A percentile compares a stretch with the other conserved stretches of the same genome.
Evolutionary conservation across 53 echinoderm and acorn worm species (phyloP).

Genomic region (Actinopyga echinites): DNA sequence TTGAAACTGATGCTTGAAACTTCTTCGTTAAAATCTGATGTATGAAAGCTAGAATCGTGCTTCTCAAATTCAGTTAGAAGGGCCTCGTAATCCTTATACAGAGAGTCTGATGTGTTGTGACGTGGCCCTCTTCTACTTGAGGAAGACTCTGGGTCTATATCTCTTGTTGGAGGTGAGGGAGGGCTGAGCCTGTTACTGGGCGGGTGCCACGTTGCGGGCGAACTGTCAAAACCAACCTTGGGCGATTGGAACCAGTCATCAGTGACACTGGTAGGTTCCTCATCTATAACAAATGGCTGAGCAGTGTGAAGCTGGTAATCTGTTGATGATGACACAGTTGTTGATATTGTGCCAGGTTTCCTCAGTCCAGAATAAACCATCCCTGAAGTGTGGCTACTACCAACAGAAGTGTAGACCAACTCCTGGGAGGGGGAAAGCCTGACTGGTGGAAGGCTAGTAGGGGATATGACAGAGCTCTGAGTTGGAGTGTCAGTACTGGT

Average conservation of each 20-base stretch:
- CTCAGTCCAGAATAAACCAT: background rate
- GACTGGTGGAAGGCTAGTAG: constrained; percentile 76
- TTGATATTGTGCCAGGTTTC: background rate
- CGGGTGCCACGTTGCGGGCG: constrained; percentile 8
- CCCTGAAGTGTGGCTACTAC: background rate
- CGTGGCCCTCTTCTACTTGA: background rate
- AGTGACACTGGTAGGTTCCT: background rate
- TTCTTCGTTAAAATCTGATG: background rate
- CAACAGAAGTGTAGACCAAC: constrained; percentile 25
- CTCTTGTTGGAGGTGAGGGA: constrained; percentile 65
- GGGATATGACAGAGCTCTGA: constrained; percentile 65
- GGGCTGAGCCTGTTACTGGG: constrained; percentile 1
- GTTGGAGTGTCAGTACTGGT: constrained; percentile 58
- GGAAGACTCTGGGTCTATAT: constrained; percentile 33
- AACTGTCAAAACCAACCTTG: background rate
- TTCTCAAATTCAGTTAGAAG: background rate
- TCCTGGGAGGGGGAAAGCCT: constrained; percentile 65
- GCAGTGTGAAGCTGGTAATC: constrained; percentile 18
- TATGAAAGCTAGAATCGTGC: background rate
- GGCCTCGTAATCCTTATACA: constrained; percentile 18
- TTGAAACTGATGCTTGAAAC: no score
- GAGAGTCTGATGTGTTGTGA: constrained; percentile 22
- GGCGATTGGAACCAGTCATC: constrained; percentile 3
- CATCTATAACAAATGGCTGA: constrained; percentile 13
- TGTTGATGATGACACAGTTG: constrained; percentile 6